phyloP scores from a whole-genome alignment of 2,888 invertebrate genomes.

The Diloba caeruleocephala region DNA sequence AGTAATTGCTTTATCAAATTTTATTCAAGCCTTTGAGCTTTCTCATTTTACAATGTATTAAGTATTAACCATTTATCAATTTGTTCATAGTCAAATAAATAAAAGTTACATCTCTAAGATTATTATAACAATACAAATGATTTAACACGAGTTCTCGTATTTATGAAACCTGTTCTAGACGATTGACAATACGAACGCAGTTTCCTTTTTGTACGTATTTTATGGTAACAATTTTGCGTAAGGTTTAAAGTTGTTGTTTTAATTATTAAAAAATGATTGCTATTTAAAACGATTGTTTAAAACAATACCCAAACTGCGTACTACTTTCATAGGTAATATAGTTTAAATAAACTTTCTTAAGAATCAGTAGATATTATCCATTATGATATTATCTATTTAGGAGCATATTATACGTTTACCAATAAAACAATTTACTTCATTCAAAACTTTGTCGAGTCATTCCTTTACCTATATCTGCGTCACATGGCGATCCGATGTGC shows the following conservation, averaged over 20 bases:
- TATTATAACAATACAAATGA: constrained; percentile 24
- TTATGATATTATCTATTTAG: too few species aligned
- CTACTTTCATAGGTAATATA: not conserved
- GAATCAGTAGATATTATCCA: too few species aligned
- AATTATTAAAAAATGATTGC: constrained; percentile 34
- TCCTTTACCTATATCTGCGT: not conserved
- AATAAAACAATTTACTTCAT: too few species aligned
- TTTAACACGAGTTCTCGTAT: constrained; percentile 20
- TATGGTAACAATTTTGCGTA: constrained; percentile 7
- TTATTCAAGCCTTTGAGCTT: constrained; percentile 53
- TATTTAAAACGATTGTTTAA: constrained; percentile 6
- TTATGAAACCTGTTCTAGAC: constrained; percentile 34
- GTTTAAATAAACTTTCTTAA: too few species aligned
- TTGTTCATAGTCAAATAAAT: constrained; percentile 58
- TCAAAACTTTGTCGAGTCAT: too few species aligned
- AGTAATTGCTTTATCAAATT: constrained; percentile 44
- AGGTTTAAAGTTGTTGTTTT: constrained; percentile 1
- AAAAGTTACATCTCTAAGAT: constrained; percentile 24
- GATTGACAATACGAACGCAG: constrained; percentile 10
- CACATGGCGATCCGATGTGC: constrained; percentile 5
- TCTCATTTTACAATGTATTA: constrained; percentile 50
- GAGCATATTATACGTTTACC: too few species aligned
- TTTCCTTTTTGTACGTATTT: too few species aligned
- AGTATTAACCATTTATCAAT: constrained; percentile 49
- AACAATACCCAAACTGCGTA: constrained; percentile 7